Percentiles rank a stretch among this genome's conserved stretches.
phyloP scores from a whole-genome alignment of 2,113 vertebrate genomes.

The Leptobrachium ailaonicum region DNA sequence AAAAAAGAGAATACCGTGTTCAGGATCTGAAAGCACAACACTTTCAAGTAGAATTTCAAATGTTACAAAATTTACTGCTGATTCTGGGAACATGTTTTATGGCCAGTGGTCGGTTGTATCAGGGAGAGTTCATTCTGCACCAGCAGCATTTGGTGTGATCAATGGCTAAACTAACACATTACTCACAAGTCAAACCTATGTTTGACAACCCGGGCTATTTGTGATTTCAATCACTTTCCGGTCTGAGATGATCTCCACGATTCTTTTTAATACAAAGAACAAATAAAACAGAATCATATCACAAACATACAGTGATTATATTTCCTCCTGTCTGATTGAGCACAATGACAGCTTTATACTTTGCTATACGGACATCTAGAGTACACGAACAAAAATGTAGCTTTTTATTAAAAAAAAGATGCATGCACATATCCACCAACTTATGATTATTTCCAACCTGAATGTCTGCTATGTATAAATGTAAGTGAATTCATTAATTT shows the following conservation, averaged over 20 bases:
- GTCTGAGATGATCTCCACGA: neutral
- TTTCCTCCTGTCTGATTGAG: too few species aligned
- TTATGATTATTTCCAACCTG: too few species aligned
- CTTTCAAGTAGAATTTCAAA: neutral
- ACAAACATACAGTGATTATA: too few species aligned
- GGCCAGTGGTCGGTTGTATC: conserved; percentile 14
- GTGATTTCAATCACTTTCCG: conserved; percentile 22
- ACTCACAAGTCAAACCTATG: conserved; percentile 25
- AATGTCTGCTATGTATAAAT: too few species aligned
- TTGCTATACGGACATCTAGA: too few species aligned
- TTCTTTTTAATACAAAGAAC: neutral
- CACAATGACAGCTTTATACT: too few species aligned
- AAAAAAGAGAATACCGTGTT: neutral
- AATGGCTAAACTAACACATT: conserved; percentile 31
- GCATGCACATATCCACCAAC: too few species aligned
- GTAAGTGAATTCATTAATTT: too few species aligned
- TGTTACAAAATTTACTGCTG: conserved; percentile 34
- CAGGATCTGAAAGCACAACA: conserved; percentile 1
- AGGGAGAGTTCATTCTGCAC: conserved; percentile 32
- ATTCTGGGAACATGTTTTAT: conserved; percentile 32
- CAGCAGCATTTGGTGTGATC: conserved; percentile 25
- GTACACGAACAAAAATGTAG: too few species aligned
- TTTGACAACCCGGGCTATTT: conserved; percentile 33
- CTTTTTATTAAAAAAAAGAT: too few species aligned
- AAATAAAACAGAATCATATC: neutral